Base-by-base conservation (phyloP, 2,113 vertebrate species). In the Potamarius usumacintae region DNA sequence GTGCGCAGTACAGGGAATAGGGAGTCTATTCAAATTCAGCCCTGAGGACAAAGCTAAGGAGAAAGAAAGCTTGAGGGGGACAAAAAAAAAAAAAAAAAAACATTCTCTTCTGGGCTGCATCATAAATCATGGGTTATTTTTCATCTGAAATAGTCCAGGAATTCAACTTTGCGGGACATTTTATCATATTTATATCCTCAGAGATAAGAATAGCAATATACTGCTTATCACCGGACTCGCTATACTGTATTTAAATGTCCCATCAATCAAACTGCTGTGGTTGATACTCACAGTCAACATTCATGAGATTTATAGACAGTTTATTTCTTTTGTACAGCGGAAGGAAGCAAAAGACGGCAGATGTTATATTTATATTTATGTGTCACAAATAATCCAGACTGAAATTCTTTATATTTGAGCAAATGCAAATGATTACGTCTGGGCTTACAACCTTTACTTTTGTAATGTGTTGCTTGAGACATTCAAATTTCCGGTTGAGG, bases 391-490 rank as follows among this genome's bases (percentile, higher is more conserved):
- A 10, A 60, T 81, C 42, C 27, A 60, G 18, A 2, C 55, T 60
- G 79, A 81, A 60, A 60, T 81, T 81, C 79, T 81, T 60, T 60
- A 81, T 42, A 42, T 81, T 60, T 34, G 79, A 81, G 55, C 4
- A 0, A 81, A 58, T 6, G 4, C 15, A 57, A 34, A 60, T 22
- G 57, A 81, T 60, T 81, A 42, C 55, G 5, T 22, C 15, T 18
- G 52, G 48, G 76, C 50, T 52, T 79, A 79, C 27, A 81, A 58
- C 9, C 55, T 60, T 81, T 81, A 60, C 27, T 60, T 81, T 60
- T 12, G 9, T 81, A 42, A 81, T 60, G 55, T 60, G 17, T 81
- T 60, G 55, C 78, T 60, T 42, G 27, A 81, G 78, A 81, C 55
- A 60, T 81, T 60, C 27, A 81, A 22, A 81, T 81, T 60, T 81